Conservation (phyloP, 2,888 invertebrate genomes). For the Patella caerulea region DNA sequence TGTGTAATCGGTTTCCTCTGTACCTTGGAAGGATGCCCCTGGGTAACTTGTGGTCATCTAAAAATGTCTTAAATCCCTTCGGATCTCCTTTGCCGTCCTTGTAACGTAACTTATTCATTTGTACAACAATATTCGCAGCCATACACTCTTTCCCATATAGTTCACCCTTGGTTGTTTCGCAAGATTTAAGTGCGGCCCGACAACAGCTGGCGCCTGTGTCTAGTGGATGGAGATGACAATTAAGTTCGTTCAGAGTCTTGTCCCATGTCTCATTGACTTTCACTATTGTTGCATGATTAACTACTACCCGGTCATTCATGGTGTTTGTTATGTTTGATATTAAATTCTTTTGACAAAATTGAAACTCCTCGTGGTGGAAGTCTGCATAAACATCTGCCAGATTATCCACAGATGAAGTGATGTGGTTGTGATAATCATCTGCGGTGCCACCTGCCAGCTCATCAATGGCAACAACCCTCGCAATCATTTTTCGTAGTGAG, state of each 20-base stretch:
- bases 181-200: constrained; percentile 20
- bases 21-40: constrained; percentile 33
- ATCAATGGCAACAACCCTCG: constrained; percentile 30
- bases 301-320: constrained; percentile 27
- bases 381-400: constrained; percentile 22
- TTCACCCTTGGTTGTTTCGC: constrained; percentile 25
- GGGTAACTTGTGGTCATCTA: constrained; percentile 24
- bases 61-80: constrained; percentile 30
- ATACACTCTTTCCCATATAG: constrained; percentile 34
- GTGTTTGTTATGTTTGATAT: constrained; percentile 14
- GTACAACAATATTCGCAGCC: constrained; percentile 33
- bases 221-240: constrained; percentile 33
- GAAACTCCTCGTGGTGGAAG: constrained; percentile 16
- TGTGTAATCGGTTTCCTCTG: constrained; percentile 34
- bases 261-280: constrained; percentile 19
- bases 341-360: constrained; percentile 4
- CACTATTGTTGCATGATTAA: constrained; percentile 30
- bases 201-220: constrained; percentile 27
- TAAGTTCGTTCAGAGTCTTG: too few relatives aligned
- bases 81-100: constrained; percentile 41
- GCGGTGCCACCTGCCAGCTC: constrained; percentile 39
- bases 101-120: constrained; percentile 37
- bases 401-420: not conserved
- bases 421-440: constrained; percentile 25
- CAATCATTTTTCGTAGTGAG: constrained; percentile 23